phyloP scores from a whole-genome alignment of 2,113 vertebrate species.

The Ochotona curzoniae region DNA sequence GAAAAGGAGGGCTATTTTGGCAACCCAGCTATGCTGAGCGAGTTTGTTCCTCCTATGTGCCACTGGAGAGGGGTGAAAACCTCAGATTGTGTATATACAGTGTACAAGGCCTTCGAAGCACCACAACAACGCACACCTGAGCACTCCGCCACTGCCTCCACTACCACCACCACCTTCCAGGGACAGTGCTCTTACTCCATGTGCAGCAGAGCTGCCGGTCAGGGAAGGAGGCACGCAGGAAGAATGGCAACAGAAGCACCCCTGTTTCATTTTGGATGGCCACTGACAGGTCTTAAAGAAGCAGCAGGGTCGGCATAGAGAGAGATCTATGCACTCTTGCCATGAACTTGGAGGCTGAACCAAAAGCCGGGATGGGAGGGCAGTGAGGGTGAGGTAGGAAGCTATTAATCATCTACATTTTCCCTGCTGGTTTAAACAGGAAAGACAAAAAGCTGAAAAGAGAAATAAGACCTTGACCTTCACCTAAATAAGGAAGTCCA shows the following conservation, averaged over 20 bases:
- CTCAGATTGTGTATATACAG: neutral
- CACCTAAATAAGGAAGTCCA: neutral
- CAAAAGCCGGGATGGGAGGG: neutral
- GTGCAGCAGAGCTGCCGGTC: neutral
- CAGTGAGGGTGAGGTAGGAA: neutral
- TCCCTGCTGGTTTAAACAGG: conserved; percentile 23
- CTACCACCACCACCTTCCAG: neutral
- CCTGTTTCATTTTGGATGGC: conserved; percentile 5
- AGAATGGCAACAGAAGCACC: neutral
- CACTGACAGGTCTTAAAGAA: conserved; percentile 27
- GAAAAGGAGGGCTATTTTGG: neutral
- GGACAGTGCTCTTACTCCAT: neutral
- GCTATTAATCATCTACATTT: neutral
- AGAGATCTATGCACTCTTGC: neutral
- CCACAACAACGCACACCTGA: neutral
- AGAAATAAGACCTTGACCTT: conserved; percentile 8
- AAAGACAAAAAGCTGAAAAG: conserved; percentile 29
- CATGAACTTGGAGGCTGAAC: neutral
- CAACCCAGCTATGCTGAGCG: neutral
- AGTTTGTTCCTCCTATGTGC: neutral
- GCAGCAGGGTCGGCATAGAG: neutral
- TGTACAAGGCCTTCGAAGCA: neutral
- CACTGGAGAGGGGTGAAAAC: neutral
- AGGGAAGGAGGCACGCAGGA: neutral
- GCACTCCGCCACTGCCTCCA: neutral